Percentiles rank a stretch among this genome's conserved stretches.
These are phyloP conservation scores for Philereme vetulata DNA, from an alignment of 2,888 invertebrate genomes.

Conservation along the genomic window DNA sequence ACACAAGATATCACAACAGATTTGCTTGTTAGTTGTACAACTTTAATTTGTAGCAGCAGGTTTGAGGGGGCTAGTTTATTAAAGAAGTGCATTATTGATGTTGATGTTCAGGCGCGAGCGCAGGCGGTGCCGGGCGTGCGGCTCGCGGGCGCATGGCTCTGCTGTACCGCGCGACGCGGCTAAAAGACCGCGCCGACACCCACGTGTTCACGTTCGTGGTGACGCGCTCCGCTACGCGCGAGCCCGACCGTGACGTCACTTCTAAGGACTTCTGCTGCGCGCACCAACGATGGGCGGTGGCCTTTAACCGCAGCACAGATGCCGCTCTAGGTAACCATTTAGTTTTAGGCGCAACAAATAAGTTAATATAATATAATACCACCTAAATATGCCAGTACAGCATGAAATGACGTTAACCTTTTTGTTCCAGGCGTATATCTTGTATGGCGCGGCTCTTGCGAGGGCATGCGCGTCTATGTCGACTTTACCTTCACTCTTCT, in stretches of 20 bases:
- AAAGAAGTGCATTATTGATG: constrained; percentile 24
- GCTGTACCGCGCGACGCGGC: constrained; percentile 91
- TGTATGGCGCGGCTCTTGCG: constrained; percentile 90
- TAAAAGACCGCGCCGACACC: constrained; percentile 91
- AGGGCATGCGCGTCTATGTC: constrained; percentile 89
- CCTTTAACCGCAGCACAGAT: constrained; percentile 88
- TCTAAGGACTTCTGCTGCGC: constrained; percentile 93
- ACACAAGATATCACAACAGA: no score
- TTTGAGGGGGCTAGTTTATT: not conserved
- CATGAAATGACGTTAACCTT: not conserved
- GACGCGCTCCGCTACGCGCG: constrained; percentile 89
- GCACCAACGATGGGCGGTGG: constrained; percentile 92
- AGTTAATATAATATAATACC: not conserved
- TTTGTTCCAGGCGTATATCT: constrained; percentile 88
- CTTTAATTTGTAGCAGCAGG: no score
- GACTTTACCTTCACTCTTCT: constrained; percentile 92
- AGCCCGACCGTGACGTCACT: constrained; percentile 91
- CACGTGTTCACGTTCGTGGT: constrained; percentile 93
- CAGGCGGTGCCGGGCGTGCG: constrained; percentile 76
- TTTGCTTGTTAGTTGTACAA: no score
- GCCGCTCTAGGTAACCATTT: constrained; percentile 81
- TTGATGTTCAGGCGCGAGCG: constrained; percentile 57
- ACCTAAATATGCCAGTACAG: not conserved
- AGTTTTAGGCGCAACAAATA: not conserved
- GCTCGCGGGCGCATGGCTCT: constrained; percentile 87